Evolutionary conservation across 2,888 invertebrate genomes (phyloP).

Genomic region (Coelinius sp.): DNA sequence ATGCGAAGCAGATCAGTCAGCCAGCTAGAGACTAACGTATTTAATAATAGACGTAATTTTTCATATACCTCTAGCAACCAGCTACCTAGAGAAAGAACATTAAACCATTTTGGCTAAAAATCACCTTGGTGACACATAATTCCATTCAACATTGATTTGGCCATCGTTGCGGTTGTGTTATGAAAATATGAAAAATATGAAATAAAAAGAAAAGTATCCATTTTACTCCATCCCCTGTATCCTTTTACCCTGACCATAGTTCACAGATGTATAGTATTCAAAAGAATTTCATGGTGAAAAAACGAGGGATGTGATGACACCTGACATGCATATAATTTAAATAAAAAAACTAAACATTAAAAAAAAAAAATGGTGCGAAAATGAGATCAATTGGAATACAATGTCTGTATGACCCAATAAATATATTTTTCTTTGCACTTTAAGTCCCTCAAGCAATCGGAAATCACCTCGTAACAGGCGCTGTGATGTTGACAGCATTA

Average conservation of each 20-base stretch:
- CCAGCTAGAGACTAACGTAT: constrained; percentile 58
- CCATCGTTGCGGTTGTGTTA: too few relatives aligned
- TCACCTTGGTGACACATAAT: constrained; percentile 53
- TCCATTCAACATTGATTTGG: not conserved
- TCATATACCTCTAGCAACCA: constrained; percentile 54
- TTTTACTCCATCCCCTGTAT: too few relatives aligned
- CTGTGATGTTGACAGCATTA: constrained; percentile 55
- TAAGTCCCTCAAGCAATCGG: constrained; percentile 2
- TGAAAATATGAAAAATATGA: too few relatives aligned
- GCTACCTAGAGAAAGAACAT: constrained; percentile 51
- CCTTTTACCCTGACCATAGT: too few relatives aligned
- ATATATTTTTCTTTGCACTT: not conserved
- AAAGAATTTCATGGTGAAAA: not conserved
- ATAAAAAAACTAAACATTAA: too few relatives aligned
- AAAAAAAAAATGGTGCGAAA: not conserved
- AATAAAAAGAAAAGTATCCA: too few relatives aligned
- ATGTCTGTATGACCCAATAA: not conserved
- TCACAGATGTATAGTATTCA: not conserved
- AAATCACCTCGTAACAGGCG: constrained; percentile 57
- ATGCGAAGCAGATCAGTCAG: constrained; percentile 57
- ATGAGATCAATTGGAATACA: not conserved
- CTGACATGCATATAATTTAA: not conserved
- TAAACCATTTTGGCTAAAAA: constrained; percentile 45
- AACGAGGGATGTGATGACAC: not conserved
- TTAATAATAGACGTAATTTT: constrained; percentile 44